Base-by-base conservation (phyloP, 2,797 vertebrate genomes). In the Acomys russatus region DNA sequence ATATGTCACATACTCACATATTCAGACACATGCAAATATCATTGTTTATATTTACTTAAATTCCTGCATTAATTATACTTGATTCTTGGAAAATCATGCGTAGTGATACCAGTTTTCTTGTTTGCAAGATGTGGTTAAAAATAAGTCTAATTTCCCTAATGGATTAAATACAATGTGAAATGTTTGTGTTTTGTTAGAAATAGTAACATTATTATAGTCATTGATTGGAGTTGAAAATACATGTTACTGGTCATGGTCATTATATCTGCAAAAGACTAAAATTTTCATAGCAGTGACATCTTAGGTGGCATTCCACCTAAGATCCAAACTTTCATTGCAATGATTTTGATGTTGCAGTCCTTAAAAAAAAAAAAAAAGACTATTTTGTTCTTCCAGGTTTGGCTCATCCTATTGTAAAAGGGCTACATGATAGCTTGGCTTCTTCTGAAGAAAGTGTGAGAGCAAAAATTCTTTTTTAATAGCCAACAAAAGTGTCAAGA, bases 1-100 rank as follows among this genome's bases (percentile, higher is more conserved):
- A 84, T 83, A 66, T 28, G 49, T 96, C 90, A 11, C 86, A 35
- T 92, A 84, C 51, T 73, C n/a, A 80, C 76, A 44, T 35, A 76
- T 84, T 25, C 85, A 96, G 77, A 9, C 76, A 91, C 4, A 35
- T 68, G 14, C 71, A 4, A 90, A 71, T 25, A 88, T 88, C 94
- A 88, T 92, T 94, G 64, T 91, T 87, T 94, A 68, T 89, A 28
- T 74, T 84, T 90, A 88, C 85, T 92, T 83, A 77, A 92, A 96
- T 79, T 93, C 74, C 79, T 35, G 91, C 74, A 44, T 83, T 93
- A 54, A 44, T 95, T 33, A 82, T 70, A 63, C 96, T 44, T 88
- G 90, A 92, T 93, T 88, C 92, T 85, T 66, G 9, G 56, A 61
- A 92, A 70, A 91, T 97, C 71, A 66, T 88, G 59, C 96, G 11